A percentile compares a stretch with the other conserved stretches of the same genome.
Evolutionary conservation across 2,113 vertebrate genomes (phyloP).

Genomic region (Eidolon helvum): DNA sequence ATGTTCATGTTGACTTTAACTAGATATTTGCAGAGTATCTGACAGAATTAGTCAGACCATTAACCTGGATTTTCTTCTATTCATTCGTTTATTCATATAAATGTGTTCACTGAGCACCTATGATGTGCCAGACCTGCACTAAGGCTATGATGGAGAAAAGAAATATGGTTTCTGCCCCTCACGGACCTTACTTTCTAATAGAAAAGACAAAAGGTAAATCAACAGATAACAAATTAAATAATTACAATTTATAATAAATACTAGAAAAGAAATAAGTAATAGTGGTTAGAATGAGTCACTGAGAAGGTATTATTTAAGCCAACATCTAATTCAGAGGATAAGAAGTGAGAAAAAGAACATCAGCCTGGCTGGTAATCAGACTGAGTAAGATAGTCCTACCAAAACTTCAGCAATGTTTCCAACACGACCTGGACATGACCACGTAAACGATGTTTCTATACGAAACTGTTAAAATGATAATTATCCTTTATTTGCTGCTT

Average conservation of each 20-base stretch:
- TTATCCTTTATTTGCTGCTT: not conserved
- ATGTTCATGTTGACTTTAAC: not conserved
- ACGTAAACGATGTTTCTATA: not conserved
- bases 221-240: not conserved
- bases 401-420: not conserved
- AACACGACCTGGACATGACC: not conserved
- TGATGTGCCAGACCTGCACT: not conserved
- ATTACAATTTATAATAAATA: not conserved
- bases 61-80: not conserved
- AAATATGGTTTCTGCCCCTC: not conserved
- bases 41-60: not conserved
- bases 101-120: not conserved
- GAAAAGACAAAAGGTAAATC: not conserved
- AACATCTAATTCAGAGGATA: not conserved
- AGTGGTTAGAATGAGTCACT: not conserved
- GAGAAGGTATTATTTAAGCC: not conserved
- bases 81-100: not conserved
- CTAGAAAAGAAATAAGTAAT: not conserved
- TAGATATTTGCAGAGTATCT: not conserved
- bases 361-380: not conserved
- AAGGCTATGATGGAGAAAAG: not conserved
- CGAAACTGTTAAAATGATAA: not conserved
- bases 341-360: not conserved
- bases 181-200: not conserved
- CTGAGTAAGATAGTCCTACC: not conserved